Conservation (phyloP, 2,888 invertebrate species). For the Tortricodes alternella region DNA sequence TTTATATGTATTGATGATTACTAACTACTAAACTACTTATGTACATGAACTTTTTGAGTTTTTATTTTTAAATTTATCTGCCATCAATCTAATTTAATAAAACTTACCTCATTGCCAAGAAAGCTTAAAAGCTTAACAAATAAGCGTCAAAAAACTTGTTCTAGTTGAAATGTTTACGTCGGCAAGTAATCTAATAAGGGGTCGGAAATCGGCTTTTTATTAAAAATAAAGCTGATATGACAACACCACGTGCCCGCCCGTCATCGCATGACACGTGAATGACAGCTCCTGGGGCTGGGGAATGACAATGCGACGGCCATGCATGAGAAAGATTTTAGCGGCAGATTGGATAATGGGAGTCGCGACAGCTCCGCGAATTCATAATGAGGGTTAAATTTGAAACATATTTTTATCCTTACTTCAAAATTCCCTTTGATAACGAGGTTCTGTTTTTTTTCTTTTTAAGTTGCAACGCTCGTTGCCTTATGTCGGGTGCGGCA, state of each 20-base stretch:
- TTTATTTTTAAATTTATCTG: too few relatives aligned
- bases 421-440: too few relatives aligned
- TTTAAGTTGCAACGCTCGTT: too few relatives aligned
- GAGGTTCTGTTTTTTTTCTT: too few relatives aligned
- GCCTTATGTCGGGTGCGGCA: too few relatives aligned
- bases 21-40: too few relatives aligned
- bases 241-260: slow-evolving; percentile 68
- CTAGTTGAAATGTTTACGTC: slow-evolving; percentile 18
- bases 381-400: background rate
- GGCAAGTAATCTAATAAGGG: slow-evolving; percentile 30
- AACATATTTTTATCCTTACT: too few relatives aligned
- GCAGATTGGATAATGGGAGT: slow-evolving; percentile 3
- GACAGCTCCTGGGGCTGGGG: slow-evolving; percentile 49
- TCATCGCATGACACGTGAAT: slow-evolving; percentile 66
- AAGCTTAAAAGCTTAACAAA: background rate
- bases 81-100: too few relatives aligned
- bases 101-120: background rate
- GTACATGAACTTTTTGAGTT: too few relatives aligned
- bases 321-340: slow-evolving; percentile 33
- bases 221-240: slow-evolving; percentile 57
- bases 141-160: slow-evolving; percentile 1
- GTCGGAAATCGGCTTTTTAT: slow-evolving; percentile 24
- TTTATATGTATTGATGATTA: too few relatives aligned
- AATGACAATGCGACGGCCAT: slow-evolving; percentile 34
- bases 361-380: slow-evolving; percentile 6